Base-by-base conservation (phyloP, 2,888 invertebrate genomes). In the Catocala fraxini region DNA sequence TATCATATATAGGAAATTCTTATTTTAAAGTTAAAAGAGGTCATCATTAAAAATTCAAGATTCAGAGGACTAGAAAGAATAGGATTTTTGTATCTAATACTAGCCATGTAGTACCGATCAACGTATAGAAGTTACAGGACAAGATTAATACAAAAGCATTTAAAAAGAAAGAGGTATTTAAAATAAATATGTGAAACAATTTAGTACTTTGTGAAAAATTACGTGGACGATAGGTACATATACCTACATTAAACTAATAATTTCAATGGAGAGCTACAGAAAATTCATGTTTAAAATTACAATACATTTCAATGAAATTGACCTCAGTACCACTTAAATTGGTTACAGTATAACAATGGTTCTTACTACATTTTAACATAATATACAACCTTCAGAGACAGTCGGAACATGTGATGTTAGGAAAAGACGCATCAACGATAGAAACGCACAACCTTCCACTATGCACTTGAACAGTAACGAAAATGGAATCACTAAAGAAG, bases 401-500 rank as follows among this genome's bases (percentile, higher is more conserved):
- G 48, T 46, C 46, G 56, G 25, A 46, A 59, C 47, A 53, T 9
- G 35, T 39, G 45, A 35, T 58, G 49, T 55, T 51, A 47, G 43
- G 42, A 15, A 51, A 54, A 6, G 35, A 6, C 6, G 53, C 33
- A 6, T 57, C 60, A 59, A 25, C 51, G n/a, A 61, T 39, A 58
- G 49, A 46, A 59, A 56, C 58, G 62, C 58, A 62, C 56, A 59
- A 64, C 15, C 51, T 56, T 64, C 35, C 56, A 65, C 53, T 65
- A 66, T 64, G 42, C 70, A 65, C 64, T 51, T 12, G 42, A 54
- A 43, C 9, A 59, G 56, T 41, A 58, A 42, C 49, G 6, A 48
- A 34, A 25, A 48, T 57, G 56, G 15, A 42, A 49, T 47, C 51
- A 62, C 64, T 52, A 63, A 12, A 46, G 55, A 48, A 51, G 54